These are phyloP conservation scores for Regulus satrapa DNA, from an alignment of 2,113 vertebrate genomes.

Conservation along the genomic window DNA sequence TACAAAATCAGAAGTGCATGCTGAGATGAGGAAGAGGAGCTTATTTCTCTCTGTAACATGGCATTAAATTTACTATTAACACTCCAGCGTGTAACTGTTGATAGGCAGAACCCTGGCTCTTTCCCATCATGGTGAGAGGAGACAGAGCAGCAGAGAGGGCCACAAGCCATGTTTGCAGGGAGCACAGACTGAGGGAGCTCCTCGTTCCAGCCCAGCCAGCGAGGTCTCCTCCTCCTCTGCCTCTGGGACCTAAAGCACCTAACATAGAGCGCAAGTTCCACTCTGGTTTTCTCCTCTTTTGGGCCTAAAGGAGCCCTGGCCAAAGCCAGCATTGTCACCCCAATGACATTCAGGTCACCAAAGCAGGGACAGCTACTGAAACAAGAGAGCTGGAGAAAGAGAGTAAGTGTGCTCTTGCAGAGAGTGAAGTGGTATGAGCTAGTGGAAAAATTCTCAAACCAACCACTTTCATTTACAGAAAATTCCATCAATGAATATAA, in stretches of 20 bases:
- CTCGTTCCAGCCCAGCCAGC: neutral
- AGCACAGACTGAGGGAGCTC: neutral
- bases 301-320: neutral
- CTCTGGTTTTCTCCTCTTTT: neutral
- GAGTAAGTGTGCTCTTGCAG: neutral
- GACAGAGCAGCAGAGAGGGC: neutral
- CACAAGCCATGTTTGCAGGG: neutral
- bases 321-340: neutral
- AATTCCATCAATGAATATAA: neutral
- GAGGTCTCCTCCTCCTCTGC: neutral
- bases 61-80: neutral
- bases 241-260: neutral
- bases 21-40: conserved; percentile 47
- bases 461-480: conserved; percentile 13
- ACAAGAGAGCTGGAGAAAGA: neutral
- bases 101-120: neutral
- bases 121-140: neutral
- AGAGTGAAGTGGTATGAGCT: neutral
- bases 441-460: neutral
- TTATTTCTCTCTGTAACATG: conserved; percentile 40
- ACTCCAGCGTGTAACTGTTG: rapidly evolving
- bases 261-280: rapidly evolving
- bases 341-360: neutral
- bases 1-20: conserved; percentile 35
- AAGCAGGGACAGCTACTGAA: neutral